Evolutionary conservation across 2,113 vertebrate genomes (phyloP).

Genomic region (Leucopternis melanops): DNA sequence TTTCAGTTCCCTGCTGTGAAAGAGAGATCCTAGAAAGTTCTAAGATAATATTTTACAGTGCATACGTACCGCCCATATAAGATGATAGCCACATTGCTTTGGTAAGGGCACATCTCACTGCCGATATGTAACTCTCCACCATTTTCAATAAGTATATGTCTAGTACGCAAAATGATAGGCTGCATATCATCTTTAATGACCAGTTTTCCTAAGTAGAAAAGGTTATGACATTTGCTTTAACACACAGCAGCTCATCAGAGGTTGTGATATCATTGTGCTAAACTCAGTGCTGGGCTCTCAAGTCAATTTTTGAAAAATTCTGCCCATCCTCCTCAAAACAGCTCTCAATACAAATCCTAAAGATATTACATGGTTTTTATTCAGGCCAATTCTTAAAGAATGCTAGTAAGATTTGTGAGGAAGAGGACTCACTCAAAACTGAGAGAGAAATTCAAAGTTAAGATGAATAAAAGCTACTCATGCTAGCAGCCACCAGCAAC

Average conservation of each 20-base stretch:
- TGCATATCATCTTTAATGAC: constrained; percentile 82
- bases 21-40: neutral
- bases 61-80: constrained; percentile 87
- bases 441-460: neutral
- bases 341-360: neutral
- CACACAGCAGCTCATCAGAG: neutral
- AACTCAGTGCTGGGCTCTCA: neutral
- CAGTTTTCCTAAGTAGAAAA: constrained; percentile 79
- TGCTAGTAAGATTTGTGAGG: neutral
- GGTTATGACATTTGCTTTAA: neutral
- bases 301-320: neutral
- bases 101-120: constrained; percentile 88
- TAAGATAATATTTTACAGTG: neutral
- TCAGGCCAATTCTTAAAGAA: neutral
- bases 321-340: neutral
- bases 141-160: constrained; percentile 86
- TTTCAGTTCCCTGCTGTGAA: neutral
- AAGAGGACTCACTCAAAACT: neutral
- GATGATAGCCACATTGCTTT: constrained; percentile 81
- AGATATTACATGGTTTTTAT: neutral
- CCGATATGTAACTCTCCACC: constrained; percentile 88
- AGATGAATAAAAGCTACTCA: neutral
- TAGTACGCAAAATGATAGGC: constrained; percentile 82
- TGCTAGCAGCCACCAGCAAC: neutral
- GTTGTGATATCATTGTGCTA: neutral